These are phyloP conservation scores for Drosophila mayaguana DNA, from an alignment of 2,888 invertebrate species.

Conservation along the genomic window DNA sequence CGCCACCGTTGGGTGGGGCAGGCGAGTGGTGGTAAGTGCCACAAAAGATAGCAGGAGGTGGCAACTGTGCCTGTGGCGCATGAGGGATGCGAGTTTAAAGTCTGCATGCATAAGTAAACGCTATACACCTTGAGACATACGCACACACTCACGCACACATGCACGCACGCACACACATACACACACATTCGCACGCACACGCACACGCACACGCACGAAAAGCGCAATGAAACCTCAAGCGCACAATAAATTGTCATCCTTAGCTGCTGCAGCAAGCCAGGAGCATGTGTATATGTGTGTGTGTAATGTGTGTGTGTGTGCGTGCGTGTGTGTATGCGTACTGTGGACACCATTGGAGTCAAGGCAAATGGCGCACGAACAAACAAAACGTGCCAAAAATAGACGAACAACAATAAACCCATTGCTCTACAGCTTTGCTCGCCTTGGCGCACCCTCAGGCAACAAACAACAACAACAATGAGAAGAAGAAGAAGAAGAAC, in stretches of 20 bases:
- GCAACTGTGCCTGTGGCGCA: not conserved
- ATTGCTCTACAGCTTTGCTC: constrained; percentile 8
- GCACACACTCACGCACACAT: constrained; percentile 11
- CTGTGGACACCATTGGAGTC: constrained; percentile 11
- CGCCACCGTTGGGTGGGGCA: not conserved
- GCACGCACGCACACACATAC: not conserved
- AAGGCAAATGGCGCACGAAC: constrained; percentile 48
- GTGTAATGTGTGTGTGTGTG: constrained; percentile 9
- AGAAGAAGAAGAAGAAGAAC: constrained; percentile 9
- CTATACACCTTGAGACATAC: constrained; percentile 29
- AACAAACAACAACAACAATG: constrained; percentile 5
- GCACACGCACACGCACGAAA: constrained; percentile 27
- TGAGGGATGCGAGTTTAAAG: constrained; percentile 53
- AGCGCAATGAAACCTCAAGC: constrained; percentile 64
- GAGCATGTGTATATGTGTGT: not conserved
- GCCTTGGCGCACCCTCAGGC: not conserved
- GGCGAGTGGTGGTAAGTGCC: not conserved
- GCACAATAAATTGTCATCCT: constrained; percentile 38
- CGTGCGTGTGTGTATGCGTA: constrained; percentile 10
- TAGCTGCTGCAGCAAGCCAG: constrained; percentile 5
- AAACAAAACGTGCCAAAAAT: constrained; percentile 69
- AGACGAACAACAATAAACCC: constrained; percentile 60
- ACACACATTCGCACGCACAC: constrained; percentile 4
- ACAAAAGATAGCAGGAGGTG: not conserved
- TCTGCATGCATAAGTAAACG: constrained; percentile 60